Evolutionary conservation across 1,140 invertebrate species (phyloP), one percentile per base, ranked within the genome.

Genomic region (Bombus waltoni): DNA sequence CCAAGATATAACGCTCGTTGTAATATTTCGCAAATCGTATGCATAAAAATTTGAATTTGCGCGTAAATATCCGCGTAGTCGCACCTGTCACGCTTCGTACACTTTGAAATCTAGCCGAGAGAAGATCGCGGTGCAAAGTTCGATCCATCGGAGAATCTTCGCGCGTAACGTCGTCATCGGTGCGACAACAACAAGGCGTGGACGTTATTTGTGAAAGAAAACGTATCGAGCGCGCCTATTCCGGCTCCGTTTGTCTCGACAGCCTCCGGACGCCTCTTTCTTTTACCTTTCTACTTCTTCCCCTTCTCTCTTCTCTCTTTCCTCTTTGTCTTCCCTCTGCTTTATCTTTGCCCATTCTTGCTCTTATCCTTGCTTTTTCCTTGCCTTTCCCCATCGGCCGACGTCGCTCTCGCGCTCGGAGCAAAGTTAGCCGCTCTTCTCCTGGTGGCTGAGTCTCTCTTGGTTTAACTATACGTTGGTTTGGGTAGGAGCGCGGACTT

Each of bases 371-470:
- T 2, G 8, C 47, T 8, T 28, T 70, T 25, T 22, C 25, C 32
- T 28, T 73, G 38, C 38, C 28, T 35, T 42, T 22, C 1, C 18
- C 1, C 18, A 6, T 53, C 1, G 8, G n/a, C 40, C 35, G 70
- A n/a, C 57, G 70, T 73, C 44, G 66, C 10, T 66, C 76, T 80
- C 42, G 66, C 22, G 71, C 59, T 76, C 42, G 18, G 35, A 40
- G 80, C n/a, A 84, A 91, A 89, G 88, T 89, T 87, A 85, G 57
- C 83, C 87, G 68, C 11, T 28, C 68, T 38, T 68, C 76, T 87
- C 81, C 80, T 85, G 85, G 74, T 73, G 62, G 73, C 59, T n/a
- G 28, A 79, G 74, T 86, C 88, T 88, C 86, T 79, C 88, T 83
- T 62, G 77, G 66, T 76, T 83, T 32, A 66, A 74, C 88, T 80